These are phyloP conservation scores for Sterrhoptilus dennistouni DNA, from an alignment of 2,113 vertebrate species.

Conservation along the genomic window DNA sequence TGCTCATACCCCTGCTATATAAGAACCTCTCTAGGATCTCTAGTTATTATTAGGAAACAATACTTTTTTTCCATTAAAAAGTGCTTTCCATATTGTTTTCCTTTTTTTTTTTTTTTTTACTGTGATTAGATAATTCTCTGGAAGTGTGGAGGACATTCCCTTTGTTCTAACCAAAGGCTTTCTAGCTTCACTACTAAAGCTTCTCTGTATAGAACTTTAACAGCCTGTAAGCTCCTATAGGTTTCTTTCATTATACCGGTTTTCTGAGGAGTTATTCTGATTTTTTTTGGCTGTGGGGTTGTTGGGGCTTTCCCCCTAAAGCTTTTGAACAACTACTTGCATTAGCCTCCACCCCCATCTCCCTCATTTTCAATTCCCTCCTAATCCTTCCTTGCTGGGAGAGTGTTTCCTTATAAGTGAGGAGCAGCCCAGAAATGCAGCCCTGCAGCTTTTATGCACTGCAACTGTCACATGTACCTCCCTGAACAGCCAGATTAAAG, in stretches of 20 bases:
- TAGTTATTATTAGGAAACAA: neutral
- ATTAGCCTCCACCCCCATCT: accelerated
- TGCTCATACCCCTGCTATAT: neutral
- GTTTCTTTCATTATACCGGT: neutral
- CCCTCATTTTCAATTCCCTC: neutral
- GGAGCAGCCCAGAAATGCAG: neutral
- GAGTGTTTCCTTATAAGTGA: neutral
- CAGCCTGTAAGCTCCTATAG: neutral
- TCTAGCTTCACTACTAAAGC: neutral
- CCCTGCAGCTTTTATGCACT: neutral
- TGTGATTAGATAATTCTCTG: neutral
- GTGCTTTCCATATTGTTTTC: neutral
- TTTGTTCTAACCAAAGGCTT: neutral
- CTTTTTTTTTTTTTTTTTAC: neutral
- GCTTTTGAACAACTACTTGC: neutral
- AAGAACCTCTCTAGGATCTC: neutral
- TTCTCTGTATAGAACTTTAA: neutral
- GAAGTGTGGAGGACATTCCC: neutral
- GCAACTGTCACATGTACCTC: neutral
- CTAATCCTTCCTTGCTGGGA: neutral
- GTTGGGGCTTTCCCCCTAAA: accelerated
- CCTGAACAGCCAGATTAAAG: neutral
- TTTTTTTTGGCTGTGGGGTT: neutral
- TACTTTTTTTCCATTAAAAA: neutral
- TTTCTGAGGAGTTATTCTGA: neutral